Conservation (phyloP, 92 coral and sea anemone genomes). For the Epizoanthus ramosus region DNA sequence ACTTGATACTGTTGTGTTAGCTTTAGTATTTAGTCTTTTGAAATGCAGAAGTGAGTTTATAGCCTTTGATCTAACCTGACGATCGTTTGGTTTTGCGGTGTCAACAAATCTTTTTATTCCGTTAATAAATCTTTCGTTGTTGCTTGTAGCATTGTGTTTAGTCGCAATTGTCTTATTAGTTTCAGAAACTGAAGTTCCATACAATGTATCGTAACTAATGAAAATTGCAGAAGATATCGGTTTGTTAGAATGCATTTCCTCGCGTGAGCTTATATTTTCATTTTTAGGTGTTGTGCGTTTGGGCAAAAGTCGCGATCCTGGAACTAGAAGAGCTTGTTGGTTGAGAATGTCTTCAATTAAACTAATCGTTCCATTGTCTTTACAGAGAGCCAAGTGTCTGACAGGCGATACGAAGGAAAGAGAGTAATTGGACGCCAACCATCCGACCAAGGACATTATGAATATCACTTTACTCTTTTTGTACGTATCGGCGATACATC, state of each 20-base stretch:
- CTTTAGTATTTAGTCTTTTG: neutral
- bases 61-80: neutral
- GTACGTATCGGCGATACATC: conserved; percentile 78
- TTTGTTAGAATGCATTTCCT: neutral
- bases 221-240: neutral
- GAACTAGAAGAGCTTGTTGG: conserved; percentile 23
- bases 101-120: neutral
- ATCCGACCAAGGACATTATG: conserved; percentile 73
- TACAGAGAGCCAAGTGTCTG: conserved; percentile 66
- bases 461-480: conserved; percentile 71
- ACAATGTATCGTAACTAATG: neutral
- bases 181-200: neutral
- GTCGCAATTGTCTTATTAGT: neutral
- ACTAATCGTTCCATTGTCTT: conserved; percentile 71
- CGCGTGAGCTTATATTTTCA: neutral
- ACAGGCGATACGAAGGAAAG: conserved; percentile 76
- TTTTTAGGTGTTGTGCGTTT: neutral
- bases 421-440: conserved; percentile 81
- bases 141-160: neutral
- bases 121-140: neutral
- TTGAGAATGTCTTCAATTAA: conserved; percentile 64
- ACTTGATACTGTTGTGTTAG: conserved; percentile 37
- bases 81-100: neutral
- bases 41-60: conserved; percentile 6
- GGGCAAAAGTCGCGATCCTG: neutral